Percentiles rank a stretch among this genome's conserved stretches.
Evolutionary conservation across 2,113 vertebrate species (phyloP).

Genomic region (Heterotilapia buettikoferi): DNA sequence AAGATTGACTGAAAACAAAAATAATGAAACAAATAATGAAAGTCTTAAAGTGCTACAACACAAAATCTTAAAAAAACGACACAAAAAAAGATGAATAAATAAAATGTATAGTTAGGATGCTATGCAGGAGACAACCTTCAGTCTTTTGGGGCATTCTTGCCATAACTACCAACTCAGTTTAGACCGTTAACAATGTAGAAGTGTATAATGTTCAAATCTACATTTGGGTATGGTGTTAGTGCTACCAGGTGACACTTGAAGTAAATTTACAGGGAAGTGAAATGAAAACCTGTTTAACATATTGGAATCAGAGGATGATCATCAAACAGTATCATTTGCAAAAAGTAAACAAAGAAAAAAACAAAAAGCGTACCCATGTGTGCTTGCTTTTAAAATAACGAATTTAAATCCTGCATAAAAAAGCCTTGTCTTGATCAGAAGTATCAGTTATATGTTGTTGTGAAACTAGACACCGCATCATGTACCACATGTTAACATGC

Average conservation of each 20-base stretch:
- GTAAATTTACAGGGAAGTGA: background rate
- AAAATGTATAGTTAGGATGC: background rate
- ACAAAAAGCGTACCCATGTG: background rate
- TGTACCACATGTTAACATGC: background rate
- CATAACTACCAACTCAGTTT: background rate
- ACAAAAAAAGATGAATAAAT: background rate
- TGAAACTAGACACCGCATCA: background rate
- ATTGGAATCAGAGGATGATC: background rate
- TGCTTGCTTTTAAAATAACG: background rate
- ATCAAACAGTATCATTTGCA: background rate
- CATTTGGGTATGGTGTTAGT: background rate
- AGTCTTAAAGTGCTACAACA: background rate
- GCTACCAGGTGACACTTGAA: background rate
- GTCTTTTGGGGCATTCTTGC: background rate
- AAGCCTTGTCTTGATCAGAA: background rate
- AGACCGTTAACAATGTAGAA: background rate
- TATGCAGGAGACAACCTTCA: background rate
- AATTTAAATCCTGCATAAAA: background rate
- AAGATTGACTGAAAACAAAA: background rate
- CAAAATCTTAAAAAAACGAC: background rate
- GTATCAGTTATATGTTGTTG: background rate
- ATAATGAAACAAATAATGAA: background rate
- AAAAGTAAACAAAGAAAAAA: background rate
- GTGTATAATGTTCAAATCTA: background rate
- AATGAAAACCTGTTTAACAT: background rate